Conservation (phyloP, 2,113 vertebrate species). For the Verasper variegatus region DNA sequence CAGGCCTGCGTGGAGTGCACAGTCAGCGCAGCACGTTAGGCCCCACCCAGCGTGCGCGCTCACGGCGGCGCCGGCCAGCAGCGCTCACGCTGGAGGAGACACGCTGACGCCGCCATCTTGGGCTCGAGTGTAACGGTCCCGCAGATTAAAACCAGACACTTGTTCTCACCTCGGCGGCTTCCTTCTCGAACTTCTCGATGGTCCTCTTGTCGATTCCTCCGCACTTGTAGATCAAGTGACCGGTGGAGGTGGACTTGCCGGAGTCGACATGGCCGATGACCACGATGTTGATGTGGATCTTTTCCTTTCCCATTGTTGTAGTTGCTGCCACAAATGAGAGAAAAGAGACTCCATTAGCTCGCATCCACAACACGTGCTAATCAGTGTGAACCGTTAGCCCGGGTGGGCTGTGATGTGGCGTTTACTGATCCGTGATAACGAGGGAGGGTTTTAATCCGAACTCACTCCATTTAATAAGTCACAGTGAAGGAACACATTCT, state of each 20-base stretch:
- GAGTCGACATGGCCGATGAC: conserved; percentile 90
- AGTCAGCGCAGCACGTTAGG: conserved; percentile 49
- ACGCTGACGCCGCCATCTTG: conserved; percentile 83
- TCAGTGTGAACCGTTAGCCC: too few relatives aligned
- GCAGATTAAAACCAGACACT: not conserved
- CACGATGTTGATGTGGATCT: conserved; percentile 88
- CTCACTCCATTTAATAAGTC: too few relatives aligned
- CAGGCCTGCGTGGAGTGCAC: conserved; percentile 35
- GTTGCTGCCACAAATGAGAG: conserved; percentile 61
- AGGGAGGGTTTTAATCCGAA: too few relatives aligned
- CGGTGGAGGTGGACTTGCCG: conserved; percentile 87
- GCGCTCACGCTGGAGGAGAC: conserved; percentile 63
- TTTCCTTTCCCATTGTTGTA: conserved; percentile 86
- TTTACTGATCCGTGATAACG: too few relatives aligned
- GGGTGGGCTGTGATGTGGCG: too few relatives aligned
- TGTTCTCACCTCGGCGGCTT: conserved; percentile 82
- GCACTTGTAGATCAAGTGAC: conserved; percentile 88
- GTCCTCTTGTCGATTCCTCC: conserved; percentile 88
- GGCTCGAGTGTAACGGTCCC: not conserved
- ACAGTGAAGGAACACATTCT: too few relatives aligned
- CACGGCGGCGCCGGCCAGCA: conserved; percentile 17
- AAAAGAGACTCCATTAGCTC: too few relatives aligned
- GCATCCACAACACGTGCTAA: too few relatives aligned
- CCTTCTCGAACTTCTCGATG: conserved; percentile 89
- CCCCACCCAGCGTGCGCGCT: conserved; percentile 73